Evolutionary conservation across 2,113 vertebrate genomes (phyloP).

Genomic region (Gorilla gorilla): DNA sequence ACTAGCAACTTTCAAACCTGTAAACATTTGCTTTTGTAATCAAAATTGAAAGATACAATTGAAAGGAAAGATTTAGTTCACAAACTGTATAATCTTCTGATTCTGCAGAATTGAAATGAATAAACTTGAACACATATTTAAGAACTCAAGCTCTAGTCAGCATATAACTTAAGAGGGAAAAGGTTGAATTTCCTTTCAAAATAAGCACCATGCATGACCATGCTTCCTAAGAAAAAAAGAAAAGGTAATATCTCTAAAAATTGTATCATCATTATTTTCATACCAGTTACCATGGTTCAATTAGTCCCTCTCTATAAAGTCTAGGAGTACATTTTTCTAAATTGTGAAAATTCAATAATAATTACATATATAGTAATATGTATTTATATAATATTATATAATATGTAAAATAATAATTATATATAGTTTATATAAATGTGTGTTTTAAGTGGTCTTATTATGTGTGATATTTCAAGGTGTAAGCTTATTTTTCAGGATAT

Average conservation of each 20-base stretch:
- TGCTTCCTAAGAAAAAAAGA: background rate
- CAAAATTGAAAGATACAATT: conserved; percentile 21
- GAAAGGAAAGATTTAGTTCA: conserved; percentile 44
- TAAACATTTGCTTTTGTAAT: conserved; percentile 54
- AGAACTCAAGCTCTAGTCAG: background rate
- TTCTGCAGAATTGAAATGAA: conserved; percentile 47
- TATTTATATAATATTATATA: no score
- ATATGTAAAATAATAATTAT: background rate
- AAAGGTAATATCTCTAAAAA: background rate
- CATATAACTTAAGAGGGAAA: conserved; percentile 2
- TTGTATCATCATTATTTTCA: background rate
- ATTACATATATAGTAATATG: background rate
- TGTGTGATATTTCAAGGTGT: background rate
- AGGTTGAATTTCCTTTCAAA: background rate
- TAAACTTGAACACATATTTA: conserved; percentile 27
- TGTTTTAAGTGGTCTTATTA: conserved; percentile 3
- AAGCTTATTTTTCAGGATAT: background rate
- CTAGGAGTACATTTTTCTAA: background rate
- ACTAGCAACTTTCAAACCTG: conserved; percentile 49
- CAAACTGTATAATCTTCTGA: conserved; percentile 16
- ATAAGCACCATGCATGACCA: background rate
- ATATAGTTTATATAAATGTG: background rate
- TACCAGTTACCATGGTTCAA: background rate
- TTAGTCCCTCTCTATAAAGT: background rate
- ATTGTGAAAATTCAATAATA: background rate